These are phyloP conservation scores for Meteorus cinctellus DNA, from an alignment of 2,888 invertebrate genomes.

Conservation along the genomic window DNA sequence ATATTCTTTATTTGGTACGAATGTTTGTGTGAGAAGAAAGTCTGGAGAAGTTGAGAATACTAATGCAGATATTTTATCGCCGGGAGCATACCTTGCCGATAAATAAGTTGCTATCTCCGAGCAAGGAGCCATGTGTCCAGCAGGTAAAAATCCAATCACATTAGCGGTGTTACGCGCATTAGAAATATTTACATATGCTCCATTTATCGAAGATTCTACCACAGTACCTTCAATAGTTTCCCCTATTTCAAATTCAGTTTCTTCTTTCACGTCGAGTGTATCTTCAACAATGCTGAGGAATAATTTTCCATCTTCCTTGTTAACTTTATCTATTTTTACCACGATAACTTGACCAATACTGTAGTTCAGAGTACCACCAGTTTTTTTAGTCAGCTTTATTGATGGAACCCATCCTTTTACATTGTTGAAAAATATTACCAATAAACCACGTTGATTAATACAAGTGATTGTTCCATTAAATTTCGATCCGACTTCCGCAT, in stretches of 20 bases:
- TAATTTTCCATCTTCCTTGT: slow-evolving; percentile 50
- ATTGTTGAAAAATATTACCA: slow-evolving; percentile 78
- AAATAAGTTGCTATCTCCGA: slow-evolving; percentile 60
- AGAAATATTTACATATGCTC: slow-evolving; percentile 59
- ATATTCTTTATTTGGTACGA: slow-evolving; percentile 53
- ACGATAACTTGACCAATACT: slow-evolving; percentile 77
- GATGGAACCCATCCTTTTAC: slow-evolving; percentile 74
- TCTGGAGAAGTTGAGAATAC: slow-evolving; percentile 63
- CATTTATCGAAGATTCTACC: slow-evolving; percentile 60
- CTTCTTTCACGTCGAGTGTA: slow-evolving; percentile 23
- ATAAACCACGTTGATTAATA: slow-evolving; percentile 74
- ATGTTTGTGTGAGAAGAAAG: slow-evolving; percentile 62
- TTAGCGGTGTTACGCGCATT: slow-evolving; percentile 42
- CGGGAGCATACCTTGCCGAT: slow-evolving; percentile 58
- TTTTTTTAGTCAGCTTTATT: not conserved
- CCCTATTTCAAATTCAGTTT: slow-evolving; percentile 56
- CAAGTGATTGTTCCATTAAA: slow-evolving; percentile 77
- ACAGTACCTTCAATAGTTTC: slow-evolving; percentile 63
- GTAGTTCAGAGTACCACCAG: slow-evolving; percentile 72
- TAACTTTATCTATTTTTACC: slow-evolving; percentile 53
- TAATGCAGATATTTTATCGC: slow-evolving; percentile 60
- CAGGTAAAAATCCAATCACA: slow-evolving; percentile 62
- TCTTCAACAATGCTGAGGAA: slow-evolving; percentile 44
- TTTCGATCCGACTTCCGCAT: slow-evolving; percentile 75
- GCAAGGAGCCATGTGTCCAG: slow-evolving; percentile 67